Evolutionary conservation across 2,888 invertebrate species (phyloP).

Genomic region (Dicyrtoma fusca): DNA sequence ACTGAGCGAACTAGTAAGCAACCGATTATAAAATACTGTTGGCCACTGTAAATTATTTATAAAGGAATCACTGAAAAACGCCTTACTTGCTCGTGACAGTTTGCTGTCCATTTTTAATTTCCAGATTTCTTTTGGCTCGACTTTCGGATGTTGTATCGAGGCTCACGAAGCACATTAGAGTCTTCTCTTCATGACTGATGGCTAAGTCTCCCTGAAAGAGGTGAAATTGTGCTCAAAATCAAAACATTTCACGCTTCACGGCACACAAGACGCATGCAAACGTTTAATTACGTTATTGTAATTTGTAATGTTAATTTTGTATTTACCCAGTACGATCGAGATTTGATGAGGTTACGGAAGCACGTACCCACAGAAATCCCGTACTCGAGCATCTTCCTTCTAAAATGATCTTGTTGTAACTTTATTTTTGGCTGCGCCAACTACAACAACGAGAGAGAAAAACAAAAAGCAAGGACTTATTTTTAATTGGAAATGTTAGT

Average conservation of each 20-base stretch:
- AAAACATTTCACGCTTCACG: too few relatives aligned
- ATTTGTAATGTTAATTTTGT: too few relatives aligned
- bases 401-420: neutral
- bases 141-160: slow-evolving; percentile 21
- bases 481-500: too few relatives aligned
- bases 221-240: too few relatives aligned
- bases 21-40: too few relatives aligned
- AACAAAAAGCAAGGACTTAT: neutral
- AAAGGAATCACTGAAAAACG: too few relatives aligned
- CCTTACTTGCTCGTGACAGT: neutral
- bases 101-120: slow-evolving; percentile 4
- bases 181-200: slow-evolving; percentile 29
- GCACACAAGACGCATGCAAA: too few relatives aligned
- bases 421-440: neutral
- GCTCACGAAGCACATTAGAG: slow-evolving; percentile 31
- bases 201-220: slow-evolving; percentile 35
- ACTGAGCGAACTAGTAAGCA: too few relatives aligned
- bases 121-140: slow-evolving; percentile 28
- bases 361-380: neutral
- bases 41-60: slow-evolving; percentile 4
- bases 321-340: neutral
- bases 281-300: too few relatives aligned
- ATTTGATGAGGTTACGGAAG: slow-evolving; percentile 1
- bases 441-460: too few relatives aligned
- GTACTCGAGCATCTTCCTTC: neutral